phyloP scores from a whole-genome alignment of 2,113 vertebrate genomes.

The Gymnogyps californianus region DNA sequence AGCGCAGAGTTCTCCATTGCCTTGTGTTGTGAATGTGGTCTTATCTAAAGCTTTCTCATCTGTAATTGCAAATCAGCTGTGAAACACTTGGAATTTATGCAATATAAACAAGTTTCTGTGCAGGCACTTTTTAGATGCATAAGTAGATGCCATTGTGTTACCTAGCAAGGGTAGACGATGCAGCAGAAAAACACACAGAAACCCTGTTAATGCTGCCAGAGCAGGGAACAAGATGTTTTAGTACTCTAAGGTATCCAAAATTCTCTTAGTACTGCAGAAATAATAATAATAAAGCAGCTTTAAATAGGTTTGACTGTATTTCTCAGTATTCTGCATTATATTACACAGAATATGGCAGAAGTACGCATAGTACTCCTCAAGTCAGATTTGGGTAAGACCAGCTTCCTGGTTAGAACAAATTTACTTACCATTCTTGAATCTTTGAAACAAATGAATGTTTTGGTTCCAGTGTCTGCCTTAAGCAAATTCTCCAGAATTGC shows the following conservation, averaged over 20 bases:
- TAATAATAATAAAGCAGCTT: neutral
- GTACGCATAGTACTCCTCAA: neutral
- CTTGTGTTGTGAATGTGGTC: neutral
- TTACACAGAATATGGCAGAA: neutral
- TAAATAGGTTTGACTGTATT: neutral
- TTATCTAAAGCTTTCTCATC: neutral
- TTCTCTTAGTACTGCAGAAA: neutral
- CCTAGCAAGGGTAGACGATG: neutral
- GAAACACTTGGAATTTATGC: neutral
- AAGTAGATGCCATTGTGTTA: neutral
- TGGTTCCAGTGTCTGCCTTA: neutral
- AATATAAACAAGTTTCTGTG: neutral
- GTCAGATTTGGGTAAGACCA: neutral
- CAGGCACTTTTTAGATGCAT: neutral
- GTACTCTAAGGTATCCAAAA: neutral
- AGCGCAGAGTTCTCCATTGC: neutral
- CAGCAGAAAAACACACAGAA: neutral
- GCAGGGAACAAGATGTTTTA: neutral
- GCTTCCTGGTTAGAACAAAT: neutral
- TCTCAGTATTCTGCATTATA: neutral
- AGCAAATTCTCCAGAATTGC: neutral
- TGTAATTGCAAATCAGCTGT: neutral
- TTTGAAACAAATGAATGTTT: neutral
- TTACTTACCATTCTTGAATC: neutral
- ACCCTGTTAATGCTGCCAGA: neutral